Evolutionary conservation across 2,888 invertebrate species (phyloP).

Genomic region (Zaprionus lineosus): DNA sequence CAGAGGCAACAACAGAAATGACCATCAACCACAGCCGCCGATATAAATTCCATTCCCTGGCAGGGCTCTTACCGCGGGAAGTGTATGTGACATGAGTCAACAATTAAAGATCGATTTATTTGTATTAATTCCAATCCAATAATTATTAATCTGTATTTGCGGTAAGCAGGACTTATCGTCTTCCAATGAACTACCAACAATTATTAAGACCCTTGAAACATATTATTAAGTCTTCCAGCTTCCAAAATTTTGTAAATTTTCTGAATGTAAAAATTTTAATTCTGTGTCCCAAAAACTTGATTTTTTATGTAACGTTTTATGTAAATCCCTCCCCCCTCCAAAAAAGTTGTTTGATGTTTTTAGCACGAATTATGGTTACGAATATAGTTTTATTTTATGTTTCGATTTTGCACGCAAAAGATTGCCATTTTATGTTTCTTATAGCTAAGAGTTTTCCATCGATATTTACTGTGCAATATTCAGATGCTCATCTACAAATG

Average conservation of each 20-base stretch:
- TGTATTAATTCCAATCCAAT: too few relatives aligned
- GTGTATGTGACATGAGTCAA: slow-evolving; percentile 23
- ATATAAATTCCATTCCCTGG: slow-evolving; percentile 7
- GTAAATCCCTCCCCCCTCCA: too few relatives aligned
- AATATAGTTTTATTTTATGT: slow-evolving; percentile 34
- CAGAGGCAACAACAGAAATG: slow-evolving; percentile 63
- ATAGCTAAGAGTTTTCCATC: slow-evolving; percentile 19
- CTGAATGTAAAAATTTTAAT: too few relatives aligned
- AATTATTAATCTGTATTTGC: too few relatives aligned
- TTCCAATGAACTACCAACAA: too few relatives aligned
- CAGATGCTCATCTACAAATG: slow-evolving; percentile 45
- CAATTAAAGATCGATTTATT: slow-evolving; percentile 6
- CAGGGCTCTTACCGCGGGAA: slow-evolving; percentile 17
- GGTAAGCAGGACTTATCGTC: too few relatives aligned
- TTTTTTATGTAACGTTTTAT: too few relatives aligned
- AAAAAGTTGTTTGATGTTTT: too few relatives aligned
- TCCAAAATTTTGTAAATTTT: too few relatives aligned
- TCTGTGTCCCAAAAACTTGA: too few relatives aligned
- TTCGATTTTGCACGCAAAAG: slow-evolving; percentile 15
- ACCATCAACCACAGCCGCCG: slow-evolving; percentile 14
- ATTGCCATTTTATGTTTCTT: slow-evolving; percentile 7
- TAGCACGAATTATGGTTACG: slow-evolving; percentile 11
- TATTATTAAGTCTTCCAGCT: too few relatives aligned
- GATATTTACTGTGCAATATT: slow-evolving; percentile 49
- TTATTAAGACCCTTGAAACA: too few relatives aligned